Evolutionary conservation across 2,113 vertebrate genomes (phyloP).

Genomic region (Gnathonemus echidnorhynchus): DNA sequence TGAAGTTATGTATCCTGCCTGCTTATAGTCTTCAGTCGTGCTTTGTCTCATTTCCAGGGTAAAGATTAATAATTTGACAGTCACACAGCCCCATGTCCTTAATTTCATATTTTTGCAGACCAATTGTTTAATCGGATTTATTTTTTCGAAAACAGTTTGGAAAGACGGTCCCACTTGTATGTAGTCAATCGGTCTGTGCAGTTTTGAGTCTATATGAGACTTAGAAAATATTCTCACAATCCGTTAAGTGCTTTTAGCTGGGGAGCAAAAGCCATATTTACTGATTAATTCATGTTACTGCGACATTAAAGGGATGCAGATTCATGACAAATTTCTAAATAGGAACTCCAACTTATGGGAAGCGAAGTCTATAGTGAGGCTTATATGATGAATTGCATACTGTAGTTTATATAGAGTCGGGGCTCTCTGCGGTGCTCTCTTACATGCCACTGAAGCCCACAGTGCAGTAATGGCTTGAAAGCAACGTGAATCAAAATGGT

Average conservation of each 20-base stretch:
- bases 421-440: neutral
- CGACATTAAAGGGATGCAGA: conserved; percentile 8
- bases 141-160: neutral
- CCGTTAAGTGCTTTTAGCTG: conserved; percentile 17
- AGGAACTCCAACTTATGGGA: neutral
- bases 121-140: conserved; percentile 12
- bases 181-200: neutral
- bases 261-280: conserved; percentile 20
- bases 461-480: neutral
- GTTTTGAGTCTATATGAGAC: neutral
- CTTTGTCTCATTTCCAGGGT: neutral
- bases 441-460: neutral
- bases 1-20: neutral
- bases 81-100: neutral
- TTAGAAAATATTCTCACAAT: conserved; percentile 20
- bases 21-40: neutral
- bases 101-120: neutral
- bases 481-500: neutral
- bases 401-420: neutral
- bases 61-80: neutral
- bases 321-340: neutral
- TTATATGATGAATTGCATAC: neutral
- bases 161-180: neutral
- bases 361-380: neutral
- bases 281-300: conserved; percentile 27